phyloP scores from a whole-genome alignment of 2,888 invertebrate species.

The Caenorhabditis parvicauda region DNA sequence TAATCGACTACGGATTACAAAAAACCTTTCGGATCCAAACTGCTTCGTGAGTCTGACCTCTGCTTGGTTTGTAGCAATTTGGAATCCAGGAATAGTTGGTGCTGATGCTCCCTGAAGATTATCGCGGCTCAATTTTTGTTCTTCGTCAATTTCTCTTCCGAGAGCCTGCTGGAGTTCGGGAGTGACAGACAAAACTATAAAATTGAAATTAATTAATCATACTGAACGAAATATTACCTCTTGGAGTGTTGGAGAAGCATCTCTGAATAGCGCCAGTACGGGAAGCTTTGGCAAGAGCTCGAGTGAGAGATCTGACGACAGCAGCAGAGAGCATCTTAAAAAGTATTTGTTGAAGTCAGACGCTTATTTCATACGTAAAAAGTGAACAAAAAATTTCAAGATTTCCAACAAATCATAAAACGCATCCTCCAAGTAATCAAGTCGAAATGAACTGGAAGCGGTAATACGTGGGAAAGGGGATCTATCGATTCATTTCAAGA shows the following conservation, averaged over 20 bases:
- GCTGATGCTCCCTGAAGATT: constrained; percentile 64
- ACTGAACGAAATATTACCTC: constrained; percentile 3
- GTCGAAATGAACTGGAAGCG: too few relatives aligned
- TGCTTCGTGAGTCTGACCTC: constrained; percentile 76
- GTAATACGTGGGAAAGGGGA: too few relatives aligned
- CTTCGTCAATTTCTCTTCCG: constrained; percentile 87
- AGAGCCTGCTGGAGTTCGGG: constrained; percentile 78
- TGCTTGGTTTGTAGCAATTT: constrained; percentile 77
- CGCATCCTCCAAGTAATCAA: too few relatives aligned
- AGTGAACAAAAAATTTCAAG: too few relatives aligned
- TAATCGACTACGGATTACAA: background rate
- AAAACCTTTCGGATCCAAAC: constrained; percentile 70
- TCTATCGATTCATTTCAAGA: too few relatives aligned
- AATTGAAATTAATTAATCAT: background rate
- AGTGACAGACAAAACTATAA: constrained; percentile 36
- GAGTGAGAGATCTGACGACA: constrained; percentile 17
- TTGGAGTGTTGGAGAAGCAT: constrained; percentile 13
- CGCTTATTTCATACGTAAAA: too few relatives aligned
- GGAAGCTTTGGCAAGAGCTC: constrained; percentile 11
- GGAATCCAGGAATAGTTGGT: constrained; percentile 78
- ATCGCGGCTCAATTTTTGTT: constrained; percentile 68
- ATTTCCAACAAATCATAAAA: too few relatives aligned
- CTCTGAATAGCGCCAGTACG: constrained; percentile 10
- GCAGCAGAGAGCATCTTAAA: too few relatives aligned
- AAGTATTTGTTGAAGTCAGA: too few relatives aligned